Evolutionary conservation across 2,797 vertebrate species (phyloP).

Genomic region (Miichthys miiuy): DNA sequence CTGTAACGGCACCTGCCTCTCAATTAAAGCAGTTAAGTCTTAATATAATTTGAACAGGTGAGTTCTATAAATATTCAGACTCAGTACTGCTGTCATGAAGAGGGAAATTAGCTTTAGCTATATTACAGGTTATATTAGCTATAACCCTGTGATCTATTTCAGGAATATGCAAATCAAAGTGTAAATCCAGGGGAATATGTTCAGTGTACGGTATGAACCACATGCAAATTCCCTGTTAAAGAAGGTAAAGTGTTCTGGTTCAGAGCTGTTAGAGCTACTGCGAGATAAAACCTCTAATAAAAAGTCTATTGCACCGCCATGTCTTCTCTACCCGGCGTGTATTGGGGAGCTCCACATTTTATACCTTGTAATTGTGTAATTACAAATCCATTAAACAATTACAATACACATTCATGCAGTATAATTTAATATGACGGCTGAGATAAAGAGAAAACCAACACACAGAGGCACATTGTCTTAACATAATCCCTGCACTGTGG

Average conservation of each 20-base stretch:
- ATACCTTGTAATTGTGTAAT: constrained; percentile 68
- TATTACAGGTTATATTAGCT: too few species aligned
- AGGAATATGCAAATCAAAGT: constrained; percentile 16
- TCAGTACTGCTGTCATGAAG: too few species aligned
- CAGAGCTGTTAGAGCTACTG: not conserved
- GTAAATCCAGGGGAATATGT: not conserved
- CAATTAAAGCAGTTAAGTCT: too few species aligned
- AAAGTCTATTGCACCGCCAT: not conserved
- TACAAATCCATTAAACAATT: constrained; percentile 73
- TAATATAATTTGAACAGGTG: too few species aligned
- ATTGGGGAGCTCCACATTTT: constrained; percentile 31
- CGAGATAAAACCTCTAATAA: constrained; percentile 3
- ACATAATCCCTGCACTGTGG: constrained; percentile 68
- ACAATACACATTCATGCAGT: constrained; percentile 46
- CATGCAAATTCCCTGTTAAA: constrained; percentile 28
- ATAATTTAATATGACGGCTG: constrained; percentile 65
- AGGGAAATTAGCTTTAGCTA: too few species aligned
- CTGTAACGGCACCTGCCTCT: too few species aligned
- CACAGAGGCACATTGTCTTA: constrained; percentile 61
- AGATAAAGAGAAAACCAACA: constrained; percentile 63
- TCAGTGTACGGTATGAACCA: not conserved
- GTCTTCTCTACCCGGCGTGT: constrained; percentile 5
- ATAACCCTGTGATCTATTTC: constrained; percentile 2
- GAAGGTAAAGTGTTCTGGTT: constrained; percentile 20
- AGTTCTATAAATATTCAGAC: too few species aligned